Percentiles rank a stretch among this genome's conserved stretches.
These are phyloP conservation scores for Sinella curviseta DNA, from an alignment of 1,140 invertebrate genomes.

Conservation along the genomic window DNA sequence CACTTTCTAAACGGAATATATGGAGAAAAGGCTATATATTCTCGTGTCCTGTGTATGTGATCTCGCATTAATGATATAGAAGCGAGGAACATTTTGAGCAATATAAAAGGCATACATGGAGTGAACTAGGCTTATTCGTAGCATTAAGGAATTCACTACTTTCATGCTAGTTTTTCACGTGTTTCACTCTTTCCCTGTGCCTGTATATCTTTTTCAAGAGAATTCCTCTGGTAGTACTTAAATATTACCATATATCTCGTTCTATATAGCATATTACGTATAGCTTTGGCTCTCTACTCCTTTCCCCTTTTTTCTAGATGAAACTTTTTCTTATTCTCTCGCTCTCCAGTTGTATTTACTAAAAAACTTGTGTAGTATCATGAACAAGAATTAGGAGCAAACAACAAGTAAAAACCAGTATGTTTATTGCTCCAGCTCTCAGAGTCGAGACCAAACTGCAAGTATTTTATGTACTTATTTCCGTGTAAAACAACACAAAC, in stretches of 20 bases:
- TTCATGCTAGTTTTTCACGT: neutral
- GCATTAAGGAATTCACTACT: too few species aligned
- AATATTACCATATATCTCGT: neutral
- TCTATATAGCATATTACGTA: neutral
- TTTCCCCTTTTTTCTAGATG: neutral
- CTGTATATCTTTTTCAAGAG: neutral
- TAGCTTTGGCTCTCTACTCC: neutral
- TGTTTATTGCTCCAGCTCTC: neutral
- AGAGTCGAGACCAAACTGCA: neutral
- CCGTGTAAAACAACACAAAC: neutral
- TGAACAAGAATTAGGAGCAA: neutral
- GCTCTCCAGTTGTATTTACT: neutral
- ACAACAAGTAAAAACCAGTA: conserved; percentile 8
- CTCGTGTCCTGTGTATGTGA: too few species aligned
- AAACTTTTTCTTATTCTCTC: neutral
- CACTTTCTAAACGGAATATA: too few species aligned
- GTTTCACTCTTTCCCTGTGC: neutral
- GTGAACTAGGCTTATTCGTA: too few species aligned
- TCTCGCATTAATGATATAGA: too few species aligned
- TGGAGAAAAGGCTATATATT: too few species aligned
- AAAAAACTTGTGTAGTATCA: neutral
- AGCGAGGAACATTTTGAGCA: too few species aligned
- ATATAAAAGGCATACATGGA: too few species aligned
- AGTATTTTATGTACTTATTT: conserved; percentile 4
- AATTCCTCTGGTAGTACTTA: conserved; percentile 21